These are phyloP conservation scores for Pocillopora grandis DNA, from an alignment of 92 coral and sea anemone genomes.

Conservation along the genomic window DNA sequence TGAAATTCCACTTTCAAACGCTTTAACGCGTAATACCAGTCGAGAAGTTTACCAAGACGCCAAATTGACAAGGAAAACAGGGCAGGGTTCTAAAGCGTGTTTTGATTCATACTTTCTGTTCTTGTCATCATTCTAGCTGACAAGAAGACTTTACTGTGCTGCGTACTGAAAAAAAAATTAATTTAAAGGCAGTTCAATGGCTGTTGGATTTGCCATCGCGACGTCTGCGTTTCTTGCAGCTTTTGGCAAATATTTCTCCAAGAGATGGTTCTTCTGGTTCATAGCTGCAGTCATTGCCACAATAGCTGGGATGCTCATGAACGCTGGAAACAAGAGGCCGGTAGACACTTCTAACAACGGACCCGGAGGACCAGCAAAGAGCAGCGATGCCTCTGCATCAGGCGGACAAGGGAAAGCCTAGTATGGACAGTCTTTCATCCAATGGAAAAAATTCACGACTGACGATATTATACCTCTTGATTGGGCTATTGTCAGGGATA, in stretches of 20 bases:
- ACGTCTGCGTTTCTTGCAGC: constrained; percentile 42
- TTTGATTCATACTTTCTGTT: not conserved
- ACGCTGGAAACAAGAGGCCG: constrained; percentile 39
- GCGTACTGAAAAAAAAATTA: not conserved
- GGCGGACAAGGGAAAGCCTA: not conserved
- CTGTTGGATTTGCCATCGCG: constrained; percentile 32
- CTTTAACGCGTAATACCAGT: not conserved
- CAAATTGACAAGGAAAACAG: not conserved
- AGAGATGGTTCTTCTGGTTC: constrained; percentile 65
- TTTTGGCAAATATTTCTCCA: constrained; percentile 58
- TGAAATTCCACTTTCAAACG: not conserved
- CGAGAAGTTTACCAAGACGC: constrained; percentile 20
- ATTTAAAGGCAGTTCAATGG: constrained; percentile 9
- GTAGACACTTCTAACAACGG: not conserved
- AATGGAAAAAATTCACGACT: not conserved
- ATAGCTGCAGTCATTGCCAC: constrained; percentile 48
- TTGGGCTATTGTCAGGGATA: too few relatives aligned
- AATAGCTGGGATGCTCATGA: constrained; percentile 59
- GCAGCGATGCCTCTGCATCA: not conserved
- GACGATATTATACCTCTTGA: too few relatives aligned
- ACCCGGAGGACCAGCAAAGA: not conserved
- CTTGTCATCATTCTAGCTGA: not conserved
- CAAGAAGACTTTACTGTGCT: not conserved
- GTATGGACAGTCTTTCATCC: not conserved
- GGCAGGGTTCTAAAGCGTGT: not conserved